These are phyloP conservation scores for Eumaeus atala DNA, from an alignment of 1,140 invertebrate genomes.

Conservation along the genomic window DNA sequence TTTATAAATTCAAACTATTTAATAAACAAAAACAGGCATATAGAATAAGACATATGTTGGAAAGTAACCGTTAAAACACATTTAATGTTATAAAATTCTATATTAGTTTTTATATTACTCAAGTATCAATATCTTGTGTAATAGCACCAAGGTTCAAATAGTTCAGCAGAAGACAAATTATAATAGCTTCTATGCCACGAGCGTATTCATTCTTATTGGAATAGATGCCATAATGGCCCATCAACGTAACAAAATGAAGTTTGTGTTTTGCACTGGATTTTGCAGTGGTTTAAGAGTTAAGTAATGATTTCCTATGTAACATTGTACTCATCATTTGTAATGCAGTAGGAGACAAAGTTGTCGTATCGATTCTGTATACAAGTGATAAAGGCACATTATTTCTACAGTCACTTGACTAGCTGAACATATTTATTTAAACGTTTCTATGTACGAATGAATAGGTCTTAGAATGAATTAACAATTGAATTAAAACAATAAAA, in stretches of 20 bases:
- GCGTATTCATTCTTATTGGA: constrained; percentile 8
- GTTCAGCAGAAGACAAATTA: constrained; percentile 7
- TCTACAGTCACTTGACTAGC: no score
- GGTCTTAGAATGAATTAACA: no score
- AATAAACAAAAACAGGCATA: neutral
- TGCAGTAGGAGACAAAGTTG: neutral
- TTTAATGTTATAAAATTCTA: no score
- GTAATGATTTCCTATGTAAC: constrained; percentile 2
- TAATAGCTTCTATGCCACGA: constrained; percentile 4
- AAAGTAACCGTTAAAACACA: neutral
- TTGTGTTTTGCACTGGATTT: constrained; percentile 10
- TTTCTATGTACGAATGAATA: no score
- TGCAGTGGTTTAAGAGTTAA: neutral
- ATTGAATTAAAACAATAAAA: no score
- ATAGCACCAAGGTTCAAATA: neutral
- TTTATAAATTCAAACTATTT: neutral
- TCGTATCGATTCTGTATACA: neutral
- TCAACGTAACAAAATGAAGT: constrained; percentile 5
- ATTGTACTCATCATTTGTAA: constrained; percentile 3
- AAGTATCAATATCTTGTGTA: neutral
- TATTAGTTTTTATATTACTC: no score
- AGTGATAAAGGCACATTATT: no score
- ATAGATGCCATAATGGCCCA: constrained; percentile 8
- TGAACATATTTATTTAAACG: no score
- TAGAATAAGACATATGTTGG: neutral